A percentile compares a stretch with the other conserved stretches of the same genome.
Evolutionary conservation across 2,888 invertebrate genomes (phyloP).

Genomic region (Cinara cedri): DNA sequence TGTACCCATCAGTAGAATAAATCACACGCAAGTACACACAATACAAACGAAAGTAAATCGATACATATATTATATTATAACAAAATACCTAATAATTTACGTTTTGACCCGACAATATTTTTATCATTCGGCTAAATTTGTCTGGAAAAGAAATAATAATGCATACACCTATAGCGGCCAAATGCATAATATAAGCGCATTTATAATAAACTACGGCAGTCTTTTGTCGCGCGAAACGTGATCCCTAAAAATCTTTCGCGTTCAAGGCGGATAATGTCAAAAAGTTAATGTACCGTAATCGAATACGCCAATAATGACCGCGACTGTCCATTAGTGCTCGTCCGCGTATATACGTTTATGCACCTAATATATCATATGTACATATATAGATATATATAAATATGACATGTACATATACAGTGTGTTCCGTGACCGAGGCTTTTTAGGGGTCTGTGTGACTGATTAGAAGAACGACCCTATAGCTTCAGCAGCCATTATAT

Average conservation of each 20-base stretch:
- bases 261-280: conserved; percentile 43
- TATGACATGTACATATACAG: neutral
- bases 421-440: conserved; percentile 39
- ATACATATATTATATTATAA: too few relatives aligned
- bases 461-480: conserved; percentile 47
- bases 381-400: neutral
- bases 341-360: conserved; percentile 7
- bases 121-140: neutral
- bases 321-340: conserved; percentile 44
- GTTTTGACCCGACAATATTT: neutral
- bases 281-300: conserved; percentile 56
- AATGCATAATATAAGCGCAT: too few relatives aligned
- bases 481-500: neutral
- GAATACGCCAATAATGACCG: conserved; percentile 51
- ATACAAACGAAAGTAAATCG: too few relatives aligned
- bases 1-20: too few relatives aligned
- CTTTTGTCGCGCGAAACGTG: conserved; percentile 14
- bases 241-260: conserved; percentile 40
- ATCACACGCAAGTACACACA: too few relatives aligned
- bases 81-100: too few relatives aligned
- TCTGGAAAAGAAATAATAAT: neutral
- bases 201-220: neutral
- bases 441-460: conserved; percentile 49
- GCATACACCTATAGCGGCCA: too few relatives aligned
- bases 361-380: conserved; percentile 11